Conservation (phyloP, 2,797 vertebrate species). For the Gila robusta region DNA sequence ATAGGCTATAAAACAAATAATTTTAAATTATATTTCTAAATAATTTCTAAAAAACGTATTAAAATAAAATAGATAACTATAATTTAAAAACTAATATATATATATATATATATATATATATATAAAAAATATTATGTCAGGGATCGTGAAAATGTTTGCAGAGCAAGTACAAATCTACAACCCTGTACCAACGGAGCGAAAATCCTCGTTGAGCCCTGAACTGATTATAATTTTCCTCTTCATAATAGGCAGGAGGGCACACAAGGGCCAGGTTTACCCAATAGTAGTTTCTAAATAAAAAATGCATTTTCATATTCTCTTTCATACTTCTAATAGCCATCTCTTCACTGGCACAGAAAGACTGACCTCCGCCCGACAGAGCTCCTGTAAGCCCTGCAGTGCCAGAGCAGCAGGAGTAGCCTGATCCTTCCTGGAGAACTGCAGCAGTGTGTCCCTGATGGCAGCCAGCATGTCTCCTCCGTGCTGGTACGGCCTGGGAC, state of each 20-base stretch:
- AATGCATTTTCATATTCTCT: neutral
- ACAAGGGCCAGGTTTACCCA: neutral
- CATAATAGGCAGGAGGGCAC: neutral
- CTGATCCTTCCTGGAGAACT: conserved; percentile 87
- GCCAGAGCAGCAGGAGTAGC: conserved; percentile 87
- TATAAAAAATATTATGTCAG: neutral
- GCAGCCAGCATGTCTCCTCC: conserved; percentile 95
- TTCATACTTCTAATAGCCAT: neutral
- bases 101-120: no score
- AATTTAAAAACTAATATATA: neutral
- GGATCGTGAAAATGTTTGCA: neutral
- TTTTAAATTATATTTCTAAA: neutral
- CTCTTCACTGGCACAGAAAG: neutral
- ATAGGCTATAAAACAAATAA: neutral
- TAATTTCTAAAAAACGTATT: no score
- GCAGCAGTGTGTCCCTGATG: conserved; percentile 86
- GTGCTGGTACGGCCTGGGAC: conserved; percentile 91
- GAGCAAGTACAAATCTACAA: neutral
- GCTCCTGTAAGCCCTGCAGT: conserved; percentile 89
- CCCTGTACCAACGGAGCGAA: neutral
- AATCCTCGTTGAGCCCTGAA: neutral
- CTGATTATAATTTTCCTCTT: neutral
- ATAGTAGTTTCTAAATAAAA: neutral
- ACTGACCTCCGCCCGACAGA: conserved; percentile 91
- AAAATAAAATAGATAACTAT: neutral